phyloP scores from a whole-genome alignment of 2,888 invertebrate species.

The Andrena fulva region DNA sequence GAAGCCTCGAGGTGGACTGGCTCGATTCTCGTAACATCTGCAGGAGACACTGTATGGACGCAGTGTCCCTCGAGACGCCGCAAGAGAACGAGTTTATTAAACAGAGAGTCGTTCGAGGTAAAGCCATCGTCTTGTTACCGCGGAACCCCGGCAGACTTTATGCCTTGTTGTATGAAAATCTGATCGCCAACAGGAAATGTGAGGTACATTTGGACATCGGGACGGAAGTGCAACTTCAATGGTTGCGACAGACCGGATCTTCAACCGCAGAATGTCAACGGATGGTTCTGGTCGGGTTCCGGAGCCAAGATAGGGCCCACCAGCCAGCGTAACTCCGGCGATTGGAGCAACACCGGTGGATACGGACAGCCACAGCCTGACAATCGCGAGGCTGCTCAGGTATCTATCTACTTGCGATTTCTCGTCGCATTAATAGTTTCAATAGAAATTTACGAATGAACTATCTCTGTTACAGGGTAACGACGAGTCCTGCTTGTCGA shows the following conservation, averaged over 20 bases:
- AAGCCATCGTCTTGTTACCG: background rate
- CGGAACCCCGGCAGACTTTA: background rate
- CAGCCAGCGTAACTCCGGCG: conserved; percentile 94
- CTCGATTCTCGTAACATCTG: conserved; percentile 96
- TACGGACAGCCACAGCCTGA: conserved; percentile 95
- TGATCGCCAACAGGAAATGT: conserved; percentile 83
- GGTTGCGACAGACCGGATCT: conserved; percentile 95
- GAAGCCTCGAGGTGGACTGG: conserved; percentile 95
- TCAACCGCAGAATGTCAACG: conserved; percentile 92
- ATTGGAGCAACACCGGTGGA: conserved; percentile 95
- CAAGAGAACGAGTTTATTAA: conserved; percentile 96
- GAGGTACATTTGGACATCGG: conserved; percentile 95
- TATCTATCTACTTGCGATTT: conserved; percentile 82
- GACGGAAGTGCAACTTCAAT: conserved; percentile 96
- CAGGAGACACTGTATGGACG: conserved; percentile 97
- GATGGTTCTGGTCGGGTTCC: conserved; percentile 98
- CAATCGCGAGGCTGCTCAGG: conserved; percentile 95
- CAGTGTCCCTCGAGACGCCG: conserved; percentile 95
- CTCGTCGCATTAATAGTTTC: background rate
- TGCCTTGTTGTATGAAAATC: background rate
- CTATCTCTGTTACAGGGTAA: conserved; percentile 88
- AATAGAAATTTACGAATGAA: background rate
- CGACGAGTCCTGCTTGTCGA: conserved; percentile 95
- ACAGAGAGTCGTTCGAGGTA: conserved; percentile 89
- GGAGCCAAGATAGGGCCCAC: conserved; percentile 96